Percentiles rank a stretch among this genome's conserved stretches.
Evolutionary conservation across 2,888 invertebrate genomes (phyloP).

Genomic region (Aporophyla lueneburgensis): DNA sequence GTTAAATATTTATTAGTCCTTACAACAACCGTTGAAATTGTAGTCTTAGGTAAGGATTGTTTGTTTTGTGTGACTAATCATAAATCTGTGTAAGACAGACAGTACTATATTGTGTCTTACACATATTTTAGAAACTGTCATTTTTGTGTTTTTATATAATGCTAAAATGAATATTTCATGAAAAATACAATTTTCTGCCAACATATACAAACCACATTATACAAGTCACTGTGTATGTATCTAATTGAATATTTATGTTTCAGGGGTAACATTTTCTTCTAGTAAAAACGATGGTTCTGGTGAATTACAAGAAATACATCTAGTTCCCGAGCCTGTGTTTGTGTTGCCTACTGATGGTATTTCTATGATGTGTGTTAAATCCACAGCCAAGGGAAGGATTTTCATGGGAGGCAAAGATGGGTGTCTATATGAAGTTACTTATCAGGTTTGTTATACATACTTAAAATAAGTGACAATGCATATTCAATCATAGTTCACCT

Average conservation of each 20-base stretch:
- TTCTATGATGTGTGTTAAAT: conserved; percentile 95
- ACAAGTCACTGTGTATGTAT: background rate
- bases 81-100: background rate
- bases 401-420: conserved; percentile 99
- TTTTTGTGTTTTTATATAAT: too few species aligned
- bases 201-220: background rate
- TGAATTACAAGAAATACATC: conserved; percentile 94
- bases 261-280: conserved; percentile 91
- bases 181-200: background rate
- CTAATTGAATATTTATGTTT: conserved; percentile 45
- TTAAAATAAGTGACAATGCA: background rate
- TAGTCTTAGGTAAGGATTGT: conserved; percentile 94
- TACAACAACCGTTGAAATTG: conserved; percentile 98
- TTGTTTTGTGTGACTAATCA: too few species aligned
- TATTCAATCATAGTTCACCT: background rate
- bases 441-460: conserved; percentile 93
- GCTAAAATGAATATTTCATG: background rate
- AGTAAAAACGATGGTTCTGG: conserved; percentile 86
- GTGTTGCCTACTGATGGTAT: conserved; percentile 97
- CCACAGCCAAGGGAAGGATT: conserved; percentile 96
- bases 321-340: conserved; percentile 98
- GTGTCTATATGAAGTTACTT: conserved; percentile 97
- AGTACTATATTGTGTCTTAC: background rate
- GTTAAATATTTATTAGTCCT: conserved; percentile 97
- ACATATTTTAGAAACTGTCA: too few species aligned